A percentile compares a stretch with the other conserved stretches of the same genome.
Evolutionary conservation across 1,140 invertebrate species (phyloP).

Genomic region (Achroia grisella): DNA sequence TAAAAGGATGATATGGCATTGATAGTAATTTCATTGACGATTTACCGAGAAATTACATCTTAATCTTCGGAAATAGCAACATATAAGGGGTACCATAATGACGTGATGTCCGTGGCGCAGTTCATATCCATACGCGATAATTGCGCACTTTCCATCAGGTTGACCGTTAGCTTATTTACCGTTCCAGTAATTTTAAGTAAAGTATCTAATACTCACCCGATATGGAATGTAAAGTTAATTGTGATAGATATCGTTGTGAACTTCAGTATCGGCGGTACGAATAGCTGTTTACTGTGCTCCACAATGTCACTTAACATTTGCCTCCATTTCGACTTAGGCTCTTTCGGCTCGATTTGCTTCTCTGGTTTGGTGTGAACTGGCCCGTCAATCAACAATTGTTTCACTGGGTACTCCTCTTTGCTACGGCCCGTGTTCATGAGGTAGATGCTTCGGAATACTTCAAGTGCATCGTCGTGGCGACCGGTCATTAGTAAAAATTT

Average conservation of each 20-base stretch:
- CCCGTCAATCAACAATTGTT: conserved; percentile 83
- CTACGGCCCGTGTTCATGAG: conserved; percentile 84
- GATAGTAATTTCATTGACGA: too few relatives aligned
- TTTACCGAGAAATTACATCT: too few relatives aligned
- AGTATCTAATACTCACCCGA: conserved; percentile 84
- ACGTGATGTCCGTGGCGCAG: too few relatives aligned
- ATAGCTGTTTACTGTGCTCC: conserved; percentile 86
- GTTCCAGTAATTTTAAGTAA: too few relatives aligned
- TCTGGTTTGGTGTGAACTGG: conserved; percentile 68
- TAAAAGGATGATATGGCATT: too few relatives aligned
- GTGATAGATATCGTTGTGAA: conserved; percentile 88
- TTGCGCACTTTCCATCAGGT: too few relatives aligned
- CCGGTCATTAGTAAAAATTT: conserved; percentile 89
- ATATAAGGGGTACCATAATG: too few relatives aligned
- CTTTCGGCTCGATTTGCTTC: conserved; percentile 51
- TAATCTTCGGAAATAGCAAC: too few relatives aligned
- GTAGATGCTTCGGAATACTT: conserved; percentile 86
- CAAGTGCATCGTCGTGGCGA: conserved; percentile 83
- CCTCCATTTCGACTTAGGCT: conserved; percentile 68
- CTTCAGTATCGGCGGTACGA: conserved; percentile 84
- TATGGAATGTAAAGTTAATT: conserved; percentile 92
- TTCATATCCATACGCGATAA: too few relatives aligned
- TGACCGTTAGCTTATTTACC: too few relatives aligned
- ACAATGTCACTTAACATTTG: conserved; percentile 84
- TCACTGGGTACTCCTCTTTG: conserved; percentile 83